Evolutionary conservation across 2,797 vertebrate species (phyloP).

Genomic region (Paedocypris micromegethes): DNA sequence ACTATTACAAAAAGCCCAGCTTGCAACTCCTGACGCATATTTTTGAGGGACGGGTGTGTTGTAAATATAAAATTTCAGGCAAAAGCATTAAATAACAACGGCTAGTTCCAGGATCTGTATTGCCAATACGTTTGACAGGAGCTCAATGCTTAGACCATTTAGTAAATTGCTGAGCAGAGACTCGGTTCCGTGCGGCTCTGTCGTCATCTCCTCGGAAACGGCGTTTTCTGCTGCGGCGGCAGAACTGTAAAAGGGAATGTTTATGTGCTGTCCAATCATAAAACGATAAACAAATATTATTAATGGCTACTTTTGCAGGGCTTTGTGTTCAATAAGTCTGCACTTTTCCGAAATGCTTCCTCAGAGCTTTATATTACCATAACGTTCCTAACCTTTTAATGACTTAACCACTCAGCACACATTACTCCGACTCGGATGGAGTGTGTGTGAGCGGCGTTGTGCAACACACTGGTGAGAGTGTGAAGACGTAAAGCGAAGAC

Average conservation of each 20-base stretch:
- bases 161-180: slow-evolving; percentile 27
- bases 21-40: slow-evolving; percentile 10
- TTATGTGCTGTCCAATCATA: slow-evolving; percentile 27
- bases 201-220: slow-evolving; percentile 21
- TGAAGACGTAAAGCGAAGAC: neutral
- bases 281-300: slow-evolving; percentile 32
- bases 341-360: slow-evolving; percentile 13
- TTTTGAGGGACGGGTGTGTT: slow-evolving; percentile 26
- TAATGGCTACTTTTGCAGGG: slow-evolving; percentile 26
- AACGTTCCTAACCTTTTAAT: slow-evolving; percentile 17
- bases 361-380: neutral
- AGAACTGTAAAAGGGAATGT: slow-evolving; percentile 5
- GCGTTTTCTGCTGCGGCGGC: slow-evolving; percentile 22
- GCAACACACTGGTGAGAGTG: neutral
- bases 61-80: slow-evolving; percentile 19
- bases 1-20: slow-evolving; percentile 3
- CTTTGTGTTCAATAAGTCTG: slow-evolving; percentile 26
- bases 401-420: neutral
- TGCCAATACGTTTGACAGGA: slow-evolving; percentile 38
- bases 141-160: slow-evolving; percentile 43
- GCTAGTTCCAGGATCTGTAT: slow-evolving; percentile 20
- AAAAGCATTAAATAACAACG: slow-evolving; percentile 38
- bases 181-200: slow-evolving; percentile 1
- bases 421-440: neutral
- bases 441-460: neutral